Conservation (phyloP, 1,140 invertebrate genomes). For the Euwallacea similis region DNA sequence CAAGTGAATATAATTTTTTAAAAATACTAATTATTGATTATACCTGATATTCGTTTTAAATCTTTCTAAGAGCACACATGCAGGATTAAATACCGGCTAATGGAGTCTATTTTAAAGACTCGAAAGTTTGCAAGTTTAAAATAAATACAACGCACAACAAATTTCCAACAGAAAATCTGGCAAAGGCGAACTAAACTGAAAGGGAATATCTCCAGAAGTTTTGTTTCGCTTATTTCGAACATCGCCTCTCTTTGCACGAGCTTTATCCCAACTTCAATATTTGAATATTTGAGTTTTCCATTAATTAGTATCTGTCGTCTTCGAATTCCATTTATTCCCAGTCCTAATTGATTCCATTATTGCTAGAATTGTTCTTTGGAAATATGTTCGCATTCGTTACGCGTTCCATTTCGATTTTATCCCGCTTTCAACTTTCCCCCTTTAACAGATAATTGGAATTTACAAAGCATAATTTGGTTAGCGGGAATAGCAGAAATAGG, state of each 20-base stretch:
- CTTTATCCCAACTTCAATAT: slow-evolving; percentile 29
- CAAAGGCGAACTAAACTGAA: slow-evolving; percentile 17
- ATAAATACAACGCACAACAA: slow-evolving; percentile 18
- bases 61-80: no score
- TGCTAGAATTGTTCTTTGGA: slow-evolving; percentile 23
- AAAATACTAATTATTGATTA: no score
- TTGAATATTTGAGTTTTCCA: slow-evolving; percentile 33
- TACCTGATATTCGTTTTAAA: no score
- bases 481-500: neutral
- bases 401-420: slow-evolving; percentile 19
- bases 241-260: slow-evolving; percentile 6
- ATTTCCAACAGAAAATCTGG: slow-evolving; percentile 21
- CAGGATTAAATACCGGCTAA: no score
- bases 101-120: no score
- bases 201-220: slow-evolving; percentile 29
- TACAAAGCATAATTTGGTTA: slow-evolving; percentile 14
- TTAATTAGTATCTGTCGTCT: slow-evolving; percentile 33
- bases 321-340: slow-evolving; percentile 28
- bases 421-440: slow-evolving; percentile 1
- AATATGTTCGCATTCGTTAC: slow-evolving; percentile 26
- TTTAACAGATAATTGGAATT: slow-evolving; percentile 14
- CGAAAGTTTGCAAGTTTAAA: neutral
- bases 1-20: no score
- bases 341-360: slow-evolving; percentile 32
- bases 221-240: slow-evolving; percentile 37